phyloP scores from a whole-genome alignment of 64 coral and sea anemone species.

The Montipora efflorescens region DNA sequence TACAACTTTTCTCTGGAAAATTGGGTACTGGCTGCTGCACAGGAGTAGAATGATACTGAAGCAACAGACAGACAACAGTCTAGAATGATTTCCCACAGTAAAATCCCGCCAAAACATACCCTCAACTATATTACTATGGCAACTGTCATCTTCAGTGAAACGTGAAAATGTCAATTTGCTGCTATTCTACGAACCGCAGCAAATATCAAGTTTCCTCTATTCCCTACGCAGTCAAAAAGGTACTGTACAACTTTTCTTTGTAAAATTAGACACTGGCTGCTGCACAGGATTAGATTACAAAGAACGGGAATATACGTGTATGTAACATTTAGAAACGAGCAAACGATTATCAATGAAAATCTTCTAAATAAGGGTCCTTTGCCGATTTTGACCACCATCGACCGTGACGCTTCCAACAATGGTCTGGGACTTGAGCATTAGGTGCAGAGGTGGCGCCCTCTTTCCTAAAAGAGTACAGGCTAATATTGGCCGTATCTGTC shows the following conservation, averaged over 20 bases:
- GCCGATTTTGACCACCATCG: not conserved
- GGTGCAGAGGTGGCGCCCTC: constrained; percentile 33
- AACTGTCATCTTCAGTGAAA: no score
- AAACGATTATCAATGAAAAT: not conserved
- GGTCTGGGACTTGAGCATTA: constrained; percentile 37
- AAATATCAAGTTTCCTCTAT: no score
- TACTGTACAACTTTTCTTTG: not conserved
- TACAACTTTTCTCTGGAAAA: no score
- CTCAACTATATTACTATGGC: no score
- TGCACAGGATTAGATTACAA: not conserved
- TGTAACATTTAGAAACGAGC: not conserved
- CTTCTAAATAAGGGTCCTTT: not conserved
- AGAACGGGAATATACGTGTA: not conserved
- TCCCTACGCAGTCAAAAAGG: no score
- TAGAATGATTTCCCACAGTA: no score
- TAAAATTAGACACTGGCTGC: not conserved
- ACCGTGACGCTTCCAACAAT: constrained; percentile 21
- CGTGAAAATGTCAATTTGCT: no score
- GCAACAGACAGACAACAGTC: no score
- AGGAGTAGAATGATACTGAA: no score
- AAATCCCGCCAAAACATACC: no score
- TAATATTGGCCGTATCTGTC: constrained; percentile 2
- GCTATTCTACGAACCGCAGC: no score
- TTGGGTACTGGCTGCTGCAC: no score
- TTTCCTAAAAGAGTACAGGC: constrained; percentile 48